phyloP scores from a whole-genome alignment of 1,140 invertebrate species.

The Drosophila lacteicornis region DNA sequence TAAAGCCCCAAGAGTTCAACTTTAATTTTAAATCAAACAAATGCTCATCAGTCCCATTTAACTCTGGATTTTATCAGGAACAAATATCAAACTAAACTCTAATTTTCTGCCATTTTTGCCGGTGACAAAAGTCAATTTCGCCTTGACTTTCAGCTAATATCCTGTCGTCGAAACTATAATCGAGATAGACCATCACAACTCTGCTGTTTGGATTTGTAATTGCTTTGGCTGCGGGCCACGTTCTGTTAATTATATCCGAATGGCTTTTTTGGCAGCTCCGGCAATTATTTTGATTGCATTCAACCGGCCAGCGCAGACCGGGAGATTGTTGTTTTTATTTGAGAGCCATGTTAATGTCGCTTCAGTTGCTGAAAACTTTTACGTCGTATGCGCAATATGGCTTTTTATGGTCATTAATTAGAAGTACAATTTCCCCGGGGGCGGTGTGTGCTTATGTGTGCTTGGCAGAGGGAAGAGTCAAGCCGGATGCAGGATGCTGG shows the following conservation, averaged over 20 bases:
- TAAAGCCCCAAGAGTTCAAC: background rate
- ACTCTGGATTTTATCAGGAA: too few species aligned
- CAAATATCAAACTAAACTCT: background rate
- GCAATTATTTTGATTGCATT: conserved; percentile 65
- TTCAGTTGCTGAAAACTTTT: conserved; percentile 54
- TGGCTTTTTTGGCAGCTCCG: conserved; percentile 63
- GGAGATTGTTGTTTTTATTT: conserved; percentile 18
- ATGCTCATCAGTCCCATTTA: too few species aligned
- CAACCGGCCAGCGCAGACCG: conserved; percentile 9
- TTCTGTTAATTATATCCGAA: conserved; percentile 76
- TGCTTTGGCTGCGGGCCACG: conserved; percentile 62
- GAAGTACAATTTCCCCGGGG: conserved; percentile 63
- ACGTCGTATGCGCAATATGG: conserved; percentile 53
- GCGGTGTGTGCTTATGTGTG: conserved; percentile 17
- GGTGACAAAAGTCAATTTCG: conserved; percentile 60
- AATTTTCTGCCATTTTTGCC: background rate
- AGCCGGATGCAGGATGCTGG: conserved; percentile 22
- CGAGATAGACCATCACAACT: conserved; percentile 54
- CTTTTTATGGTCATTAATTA: conserved; percentile 79
- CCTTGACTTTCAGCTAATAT: conserved; percentile 73
- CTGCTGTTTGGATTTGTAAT: conserved; percentile 73
- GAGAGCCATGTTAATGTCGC: conserved; percentile 48
- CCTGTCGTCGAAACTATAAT: conserved; percentile 78
- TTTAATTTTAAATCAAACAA: background rate
- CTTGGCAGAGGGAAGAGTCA: conserved; percentile 1